Evolutionary conservation across 2,888 invertebrate species (phyloP).

Genomic region (Odontomyia ornata): DNA sequence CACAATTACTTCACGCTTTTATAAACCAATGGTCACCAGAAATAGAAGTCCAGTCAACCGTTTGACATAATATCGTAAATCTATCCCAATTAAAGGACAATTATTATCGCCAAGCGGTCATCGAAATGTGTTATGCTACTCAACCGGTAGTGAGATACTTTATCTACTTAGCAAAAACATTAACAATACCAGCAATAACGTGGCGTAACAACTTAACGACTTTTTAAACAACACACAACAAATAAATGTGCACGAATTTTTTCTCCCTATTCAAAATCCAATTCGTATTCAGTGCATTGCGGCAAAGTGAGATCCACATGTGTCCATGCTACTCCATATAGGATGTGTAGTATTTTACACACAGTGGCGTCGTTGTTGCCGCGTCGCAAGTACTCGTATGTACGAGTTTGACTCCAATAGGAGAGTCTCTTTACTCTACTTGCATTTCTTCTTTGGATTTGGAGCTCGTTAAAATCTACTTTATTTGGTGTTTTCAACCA

Average conservation of each 20-base stretch:
- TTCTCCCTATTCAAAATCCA: conserved; percentile 2
- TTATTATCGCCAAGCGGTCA: conserved; percentile 31
- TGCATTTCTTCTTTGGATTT: conserved; percentile 32
- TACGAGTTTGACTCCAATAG: conserved; percentile 1
- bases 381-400: too few relatives aligned
- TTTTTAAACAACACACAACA: conserved; percentile 20
- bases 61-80: conserved; percentile 40
- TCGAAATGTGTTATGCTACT: background rate
- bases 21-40: background rate
- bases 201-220: conserved; percentile 12
- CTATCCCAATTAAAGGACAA: conserved; percentile 34
- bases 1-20: conserved; percentile 6
- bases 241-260: conserved; percentile 8
- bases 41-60: background rate
- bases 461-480: conserved; percentile 40
- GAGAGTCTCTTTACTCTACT: conserved; percentile 17
- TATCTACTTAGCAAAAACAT: background rate
- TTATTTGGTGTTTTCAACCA: conserved; percentile 39
- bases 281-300: conserved; percentile 28
- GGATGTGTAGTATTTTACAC: conserved; percentile 33
- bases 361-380: background rate
- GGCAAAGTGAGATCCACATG: conserved; percentile 8
- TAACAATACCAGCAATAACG: background rate
- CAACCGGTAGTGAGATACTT: background rate
- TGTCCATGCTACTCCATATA: conserved; percentile 26